Evolutionary conservation across 2,113 vertebrate genomes (phyloP).

Genomic region (Seriola aureovittata): DNA sequence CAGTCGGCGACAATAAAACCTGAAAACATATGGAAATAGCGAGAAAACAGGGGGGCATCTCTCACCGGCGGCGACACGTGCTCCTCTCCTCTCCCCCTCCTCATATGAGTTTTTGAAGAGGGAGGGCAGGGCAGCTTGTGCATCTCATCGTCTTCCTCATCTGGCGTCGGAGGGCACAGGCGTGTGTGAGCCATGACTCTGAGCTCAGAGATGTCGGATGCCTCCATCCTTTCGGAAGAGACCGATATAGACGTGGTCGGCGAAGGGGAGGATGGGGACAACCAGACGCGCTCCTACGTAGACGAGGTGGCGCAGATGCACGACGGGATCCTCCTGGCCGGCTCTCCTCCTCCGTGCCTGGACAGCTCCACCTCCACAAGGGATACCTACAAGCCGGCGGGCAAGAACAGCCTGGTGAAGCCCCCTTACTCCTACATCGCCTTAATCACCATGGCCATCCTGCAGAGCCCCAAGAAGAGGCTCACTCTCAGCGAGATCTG

Average conservation of each 20-base stretch:
- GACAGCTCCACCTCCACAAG: constrained; percentile 77
- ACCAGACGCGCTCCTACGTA: constrained; percentile 83
- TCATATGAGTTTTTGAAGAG: constrained; percentile 78
- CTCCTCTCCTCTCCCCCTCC: constrained; percentile 63
- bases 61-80: constrained; percentile 59
- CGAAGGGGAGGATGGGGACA: constrained; percentile 89
- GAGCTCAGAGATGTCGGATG: constrained; percentile 95
- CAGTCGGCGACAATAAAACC: constrained; percentile 18
- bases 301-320: constrained; percentile 88
- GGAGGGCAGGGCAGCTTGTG: constrained; percentile 66
- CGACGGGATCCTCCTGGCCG: constrained; percentile 83
- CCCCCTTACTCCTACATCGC: constrained; percentile 96
- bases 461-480: constrained; percentile 94
- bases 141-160: constrained; percentile 67
- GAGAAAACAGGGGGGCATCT: constrained; percentile 53
- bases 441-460: constrained; percentile 95
- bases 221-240: constrained; percentile 92
- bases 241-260: constrained; percentile 96
- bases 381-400: constrained; percentile 83
- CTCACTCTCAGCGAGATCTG: constrained; percentile 94
- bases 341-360: constrained; percentile 80
- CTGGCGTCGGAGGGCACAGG: constrained; percentile 73
- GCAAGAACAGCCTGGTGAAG: constrained; percentile 92
- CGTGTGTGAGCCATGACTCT: constrained; percentile 90
- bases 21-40: constrained; percentile 76